Percentiles rank a stretch among this genome's conserved stretches.
These are phyloP conservation scores for Microchirus variegatus DNA, from an alignment of 2,797 vertebrate genomes.

Conservation along the genomic window DNA sequence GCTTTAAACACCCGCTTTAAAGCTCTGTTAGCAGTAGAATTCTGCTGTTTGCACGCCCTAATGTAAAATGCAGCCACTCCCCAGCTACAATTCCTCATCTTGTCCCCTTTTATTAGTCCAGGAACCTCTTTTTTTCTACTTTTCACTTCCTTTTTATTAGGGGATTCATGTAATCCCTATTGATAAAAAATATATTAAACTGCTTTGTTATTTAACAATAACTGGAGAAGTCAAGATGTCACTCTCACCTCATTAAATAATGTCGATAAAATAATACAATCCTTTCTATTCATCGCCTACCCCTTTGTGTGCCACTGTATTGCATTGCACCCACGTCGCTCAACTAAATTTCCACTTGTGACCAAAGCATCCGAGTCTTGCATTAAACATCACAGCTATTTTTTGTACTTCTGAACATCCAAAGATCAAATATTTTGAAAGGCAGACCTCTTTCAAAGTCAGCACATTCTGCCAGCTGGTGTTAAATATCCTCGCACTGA, in stretches of 20 bases:
- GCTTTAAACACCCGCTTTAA: slow-evolving; percentile 63
- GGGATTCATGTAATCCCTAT: no score
- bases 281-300: no score
- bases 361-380: neutral
- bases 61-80: no score
- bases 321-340: neutral
- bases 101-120: no score
- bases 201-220: no score
- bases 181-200: no score
- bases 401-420: neutral
- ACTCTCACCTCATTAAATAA: neutral
- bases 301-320: no score
- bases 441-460: neutral
- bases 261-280: neutral
- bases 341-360: neutral
- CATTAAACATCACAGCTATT: neutral
- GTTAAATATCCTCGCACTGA: neutral
- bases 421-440: neutral
- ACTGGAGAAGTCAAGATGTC: no score
- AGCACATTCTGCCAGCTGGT: neutral
- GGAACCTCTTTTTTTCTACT: slow-evolving; percentile 2
- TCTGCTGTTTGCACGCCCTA: no score
- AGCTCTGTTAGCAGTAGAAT: slow-evolving; percentile 49
- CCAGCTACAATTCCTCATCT: no score
- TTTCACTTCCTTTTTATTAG: no score